Evolutionary conservation across 2,113 vertebrate genomes (phyloP), one percentile per base, ranked within the genome.

Genomic region (Cepphus grylle): DNA sequence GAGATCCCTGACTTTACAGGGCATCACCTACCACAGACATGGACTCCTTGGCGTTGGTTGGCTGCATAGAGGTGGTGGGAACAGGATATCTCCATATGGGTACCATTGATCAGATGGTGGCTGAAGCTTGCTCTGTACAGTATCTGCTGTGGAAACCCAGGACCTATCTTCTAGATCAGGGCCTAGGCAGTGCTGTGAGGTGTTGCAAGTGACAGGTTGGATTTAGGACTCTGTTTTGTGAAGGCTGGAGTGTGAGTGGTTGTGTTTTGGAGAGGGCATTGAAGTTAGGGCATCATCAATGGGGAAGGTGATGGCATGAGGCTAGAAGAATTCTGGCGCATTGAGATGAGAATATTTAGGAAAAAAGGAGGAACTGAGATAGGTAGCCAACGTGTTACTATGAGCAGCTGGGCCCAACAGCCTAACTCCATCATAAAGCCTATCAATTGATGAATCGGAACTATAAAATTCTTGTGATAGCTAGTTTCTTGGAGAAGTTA

Each of bases 11-110:
- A 29, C 40, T 36, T 1, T 7, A 12, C 2, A 20, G 52, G 34
- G 4, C 47, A 34, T 52, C 34, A 14, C 3, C 11, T 76, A 1
- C 25, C 5, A 4, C 0, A 5, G 71, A 4, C 5, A 6, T 36
- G 62, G 45, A 6, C 21, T 58, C 16, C 29, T 63, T 0, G 8
- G 42, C 3, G 0, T 2, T 59, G 52, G 1, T 23, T 40, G 25
- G 38, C 40, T 83, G 58, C 9, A 1, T 11, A 12, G n/a, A 45
- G n/a, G 19, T n/a, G 58, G 8, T 4, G 3, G 69, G 27, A 69
- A 25, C 13, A 21, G 45, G 62, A 1, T 50, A 5, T 62, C 25
- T 55, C 32, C 1, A 0, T 36, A 0, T 26, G 20, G 58, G 23
- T 52, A 11, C 30, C 23, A 6, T 5, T 25, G 43, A 29, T 22